Evolutionary conservation across 2,797 vertebrate species (phyloP).

Genomic region (Melanogrammus aeglefinus): DNA sequence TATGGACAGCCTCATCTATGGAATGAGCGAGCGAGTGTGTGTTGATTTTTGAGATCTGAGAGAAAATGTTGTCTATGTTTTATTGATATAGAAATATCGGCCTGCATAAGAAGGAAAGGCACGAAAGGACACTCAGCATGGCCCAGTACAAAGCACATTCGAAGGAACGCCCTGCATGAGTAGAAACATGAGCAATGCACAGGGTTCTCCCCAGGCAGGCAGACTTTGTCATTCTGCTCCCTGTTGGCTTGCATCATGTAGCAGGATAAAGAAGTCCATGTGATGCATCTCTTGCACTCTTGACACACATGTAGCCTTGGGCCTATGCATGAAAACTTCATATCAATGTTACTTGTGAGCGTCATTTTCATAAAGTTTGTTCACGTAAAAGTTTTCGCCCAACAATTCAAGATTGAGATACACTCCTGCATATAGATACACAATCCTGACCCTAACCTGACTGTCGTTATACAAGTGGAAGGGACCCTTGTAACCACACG

Average conservation of each 20-base stretch:
- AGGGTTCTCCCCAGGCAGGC: background rate
- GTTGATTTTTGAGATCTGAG: background rate
- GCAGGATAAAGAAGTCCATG: background rate
- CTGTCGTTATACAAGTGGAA: background rate
- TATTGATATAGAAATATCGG: background rate
- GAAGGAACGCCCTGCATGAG: no score
- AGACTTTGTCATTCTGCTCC: background rate
- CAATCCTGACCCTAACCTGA: background rate
- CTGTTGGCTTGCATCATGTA: background rate
- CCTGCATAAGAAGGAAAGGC: background rate
- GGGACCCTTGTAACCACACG: background rate
- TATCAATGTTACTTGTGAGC: no score
- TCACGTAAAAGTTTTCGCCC: no score
- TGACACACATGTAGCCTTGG: background rate
- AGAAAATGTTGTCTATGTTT: background rate
- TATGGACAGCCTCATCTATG: background rate
- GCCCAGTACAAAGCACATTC: background rate
- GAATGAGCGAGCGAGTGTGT: background rate
- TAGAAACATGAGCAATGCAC: background rate
- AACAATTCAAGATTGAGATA: no score
- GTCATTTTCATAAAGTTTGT: no score
- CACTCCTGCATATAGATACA: background rate
- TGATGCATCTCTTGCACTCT: background rate
- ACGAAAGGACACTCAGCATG: background rate
- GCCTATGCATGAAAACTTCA: background rate